Base-by-base conservation (phyloP, 2,888 invertebrate genomes). In the Bombyx huttoni region DNA sequence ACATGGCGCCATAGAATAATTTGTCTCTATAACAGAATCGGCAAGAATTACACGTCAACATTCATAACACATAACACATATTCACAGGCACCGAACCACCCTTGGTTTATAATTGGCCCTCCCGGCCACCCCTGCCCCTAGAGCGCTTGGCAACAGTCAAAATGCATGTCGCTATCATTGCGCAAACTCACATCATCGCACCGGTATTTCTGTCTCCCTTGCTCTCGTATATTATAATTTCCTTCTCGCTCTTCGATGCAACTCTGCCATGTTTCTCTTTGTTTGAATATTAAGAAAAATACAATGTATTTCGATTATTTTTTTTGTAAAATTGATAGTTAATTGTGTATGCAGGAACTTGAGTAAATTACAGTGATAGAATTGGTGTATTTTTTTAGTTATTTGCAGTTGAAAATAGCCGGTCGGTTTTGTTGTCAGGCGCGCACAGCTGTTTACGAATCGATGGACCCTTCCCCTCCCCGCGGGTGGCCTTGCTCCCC, bases 381-480 rank as follows among this genome's bases (percentile, higher is more conserved):
- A 10, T 8, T 40, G 3, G 24, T 13, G 50, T 50, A 53, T 34
- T 51, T 7, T 24, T 33, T 3, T 40, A 49, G 49, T 49, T 46
- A 34, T 46, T 48, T 12, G 12, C 8, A 40, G 45, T 8, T 34
- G 33, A 12, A 49, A 52, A 34, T 49, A 50, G 54, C 56, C 55
- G 56, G 56, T 53, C 51, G 51, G 46, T 13, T 40, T 35, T 45
- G 40, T 8, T 40, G 40, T 40, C 12, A 34, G 49, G 46, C 46
- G 56, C 55, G 55, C 58, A 53, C 64, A 63, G 62, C 63, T 63
- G 63, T 65, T 63, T 45, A 46, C 49, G 49, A 52, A 56, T 56
- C 65, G 61, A 62, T 60, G 58, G 40, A 3, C 40, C 49, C 49
- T n/a, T 49, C 33, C 52, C 53, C 49, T n/a, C 50, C 33, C 52